Percentiles rank a stretch among this genome's conserved stretches.
phyloP scores from a whole-genome alignment of 2,113 vertebrate genomes.

The Zootoca vivipara region DNA sequence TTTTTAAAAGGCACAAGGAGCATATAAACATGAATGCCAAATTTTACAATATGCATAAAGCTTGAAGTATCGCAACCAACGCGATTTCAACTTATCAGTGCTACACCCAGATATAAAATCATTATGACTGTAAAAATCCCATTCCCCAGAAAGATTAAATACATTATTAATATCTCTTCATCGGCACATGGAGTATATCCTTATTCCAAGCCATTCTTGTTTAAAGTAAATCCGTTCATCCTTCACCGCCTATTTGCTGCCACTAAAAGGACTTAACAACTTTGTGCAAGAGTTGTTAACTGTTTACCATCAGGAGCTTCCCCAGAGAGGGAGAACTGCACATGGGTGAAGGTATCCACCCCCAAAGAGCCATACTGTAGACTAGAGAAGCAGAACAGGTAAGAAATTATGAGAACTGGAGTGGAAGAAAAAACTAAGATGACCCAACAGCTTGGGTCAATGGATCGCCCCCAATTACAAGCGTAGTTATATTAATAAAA shows the following conservation, averaged over 20 bases:
- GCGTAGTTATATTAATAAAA: too few species aligned
- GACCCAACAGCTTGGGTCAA: neutral
- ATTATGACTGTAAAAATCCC: neutral
- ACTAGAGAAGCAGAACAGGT: neutral
- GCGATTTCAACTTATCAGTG: neutral
- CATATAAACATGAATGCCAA: slow-evolving; percentile 2
- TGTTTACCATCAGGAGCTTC: neutral
- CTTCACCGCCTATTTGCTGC: neutral
- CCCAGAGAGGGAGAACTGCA: neutral
- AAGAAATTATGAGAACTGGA: neutral
- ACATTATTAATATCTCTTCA: slow-evolving; percentile 12
- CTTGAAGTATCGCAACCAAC: neutral
- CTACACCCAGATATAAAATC: neutral
- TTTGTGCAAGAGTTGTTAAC: too few species aligned
- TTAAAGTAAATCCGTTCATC: neutral
- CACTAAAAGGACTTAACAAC: neutral
- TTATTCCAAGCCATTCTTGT: neutral
- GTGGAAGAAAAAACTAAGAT: neutral
- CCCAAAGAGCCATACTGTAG: neutral
- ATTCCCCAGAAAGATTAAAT: slow-evolving; percentile 17
- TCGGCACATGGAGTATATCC: neutral
- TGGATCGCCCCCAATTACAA: too few species aligned
- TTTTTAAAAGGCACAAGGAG: neutral
- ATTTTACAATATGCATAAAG: neutral
- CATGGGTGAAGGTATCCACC: neutral